Evolutionary conservation across 1,140 invertebrate genomes (phyloP).

Genomic region (Camponotus floridanus): DNA sequence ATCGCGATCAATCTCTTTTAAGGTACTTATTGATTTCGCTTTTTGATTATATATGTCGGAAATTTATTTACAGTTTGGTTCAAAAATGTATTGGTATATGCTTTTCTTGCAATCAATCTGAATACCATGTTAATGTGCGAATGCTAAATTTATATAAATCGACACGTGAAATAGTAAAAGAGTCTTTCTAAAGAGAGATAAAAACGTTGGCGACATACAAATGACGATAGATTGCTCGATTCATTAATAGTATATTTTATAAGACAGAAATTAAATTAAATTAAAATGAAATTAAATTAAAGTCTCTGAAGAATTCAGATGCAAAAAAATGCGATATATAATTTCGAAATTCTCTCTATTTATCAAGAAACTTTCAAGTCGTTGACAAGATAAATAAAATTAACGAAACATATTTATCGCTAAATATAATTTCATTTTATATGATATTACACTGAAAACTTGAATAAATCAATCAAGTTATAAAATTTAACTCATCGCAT

Average conservation of each 20-base stretch:
- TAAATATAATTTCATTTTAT: neutral
- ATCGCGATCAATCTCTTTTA: neutral
- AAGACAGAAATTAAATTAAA: too few species aligned
- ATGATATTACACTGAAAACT: neutral
- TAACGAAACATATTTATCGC: neutral
- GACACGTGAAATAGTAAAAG: conserved; percentile 7
- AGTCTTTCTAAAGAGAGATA: conserved; percentile 28
- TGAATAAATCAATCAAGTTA: neutral
- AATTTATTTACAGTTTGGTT: neutral
- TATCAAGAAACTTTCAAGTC: neutral
- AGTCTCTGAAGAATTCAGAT: conserved; percentile 10
- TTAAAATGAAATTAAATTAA: too few species aligned
- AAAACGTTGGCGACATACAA: conserved; percentile 22
- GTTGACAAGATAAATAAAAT: neutral
- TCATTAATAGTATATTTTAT: conserved; percentile 23
- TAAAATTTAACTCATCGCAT: neutral
- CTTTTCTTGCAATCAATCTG: neutral
- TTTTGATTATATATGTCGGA: neutral
- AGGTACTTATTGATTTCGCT: neutral
- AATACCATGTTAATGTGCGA: neutral
- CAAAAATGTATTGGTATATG: conserved; percentile 7
- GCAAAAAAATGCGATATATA: neutral
- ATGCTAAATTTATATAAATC: conserved; percentile 49
- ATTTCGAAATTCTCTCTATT: neutral
- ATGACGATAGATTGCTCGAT: conserved; percentile 51